phyloP scores from a whole-genome alignment of 30 jellyfish, hydroid and myxozoan species.

The Cassiopea andromeda region DNA sequence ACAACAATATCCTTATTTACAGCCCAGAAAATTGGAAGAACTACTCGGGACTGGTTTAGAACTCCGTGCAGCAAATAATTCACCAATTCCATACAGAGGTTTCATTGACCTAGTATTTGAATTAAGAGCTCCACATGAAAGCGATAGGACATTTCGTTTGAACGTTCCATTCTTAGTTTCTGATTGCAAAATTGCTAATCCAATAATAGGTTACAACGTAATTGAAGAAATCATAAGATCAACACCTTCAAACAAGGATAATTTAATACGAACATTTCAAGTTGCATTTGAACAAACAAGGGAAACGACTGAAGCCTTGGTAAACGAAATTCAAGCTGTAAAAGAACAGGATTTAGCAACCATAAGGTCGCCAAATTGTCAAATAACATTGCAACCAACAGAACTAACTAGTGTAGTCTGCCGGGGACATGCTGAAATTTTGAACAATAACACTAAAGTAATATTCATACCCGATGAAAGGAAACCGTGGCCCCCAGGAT shows the following conservation, averaged over 20 bases:
- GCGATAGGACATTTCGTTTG: neutral
- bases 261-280: slow-evolving; percentile 19
- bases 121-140: slow-evolving; percentile 7
- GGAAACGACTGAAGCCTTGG: slow-evolving; percentile 14
- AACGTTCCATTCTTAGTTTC: slow-evolving; percentile 64
- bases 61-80: slow-evolving; percentile 49
- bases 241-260: neutral
- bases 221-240: slow-evolving; percentile 48
- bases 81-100: slow-evolving; percentile 50
- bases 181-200: slow-evolving; percentile 26
- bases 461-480: neutral
- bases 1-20: slow-evolving; percentile 5
- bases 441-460: neutral
- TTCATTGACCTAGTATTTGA: slow-evolving; percentile 42
- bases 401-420: neutral
- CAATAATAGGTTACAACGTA: slow-evolving; percentile 66
- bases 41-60: slow-evolving; percentile 6
- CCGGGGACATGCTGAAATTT: neutral
- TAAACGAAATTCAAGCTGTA: slow-evolving; percentile 6
- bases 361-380: slow-evolving; percentile 42
- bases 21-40: slow-evolving; percentile 13
- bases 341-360: slow-evolving; percentile 11
- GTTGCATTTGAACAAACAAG: slow-evolving; percentile 42
- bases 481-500: neutral
- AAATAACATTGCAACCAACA: neutral